Base-by-base conservation (phyloP, 2,888 invertebrate species). In the Metellina segmentata region DNA sequence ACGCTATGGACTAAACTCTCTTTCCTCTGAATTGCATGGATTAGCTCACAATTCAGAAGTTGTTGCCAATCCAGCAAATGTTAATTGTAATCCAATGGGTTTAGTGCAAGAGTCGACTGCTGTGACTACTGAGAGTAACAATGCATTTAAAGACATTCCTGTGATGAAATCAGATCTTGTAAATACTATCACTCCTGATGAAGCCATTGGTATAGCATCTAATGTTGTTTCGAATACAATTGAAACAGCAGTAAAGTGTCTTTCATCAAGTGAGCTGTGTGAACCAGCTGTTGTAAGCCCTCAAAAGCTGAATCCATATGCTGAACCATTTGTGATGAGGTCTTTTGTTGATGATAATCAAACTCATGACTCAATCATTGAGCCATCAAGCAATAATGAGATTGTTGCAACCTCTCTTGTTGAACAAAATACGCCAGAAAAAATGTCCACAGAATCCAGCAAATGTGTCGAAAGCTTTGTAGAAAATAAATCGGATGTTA, bases 311-410 rank as follows among this genome's bases (percentile, higher is more conserved):
- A 92, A 92, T 81, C 92, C 92, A 8, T 89, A 77, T 77, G 92
- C 92, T 48, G 81, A 85, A 53, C 92, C 92, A 81, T 92, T 92
- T 74, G 82, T 87, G 1, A 91, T 91, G 91, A 91, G 87, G 77
- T 81, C 86, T 53, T 87, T 87, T 81, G 19, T 74, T 48, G 85
- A 85, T 78, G 52, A 71, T 16, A 51, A 19, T 77, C 51, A 69
- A 13, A 6, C n/a, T 5, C 75, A 85, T 34, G 8, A 75, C 34
- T 34, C 34, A 34, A 34, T 34, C 34, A 34, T 4, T 34, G 34
- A 34, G 34, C 34, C 34, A 34, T 34, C 34, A 34, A 34, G 34
- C 34, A 34, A 34, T 34, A 34, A 34, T 34, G 34, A 34, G 4
- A 34, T 34, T 34, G 1, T 34, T 34, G 1, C 34, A 34, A 4